A percentile compares a stretch with the other conserved stretches of the same genome.
These are phyloP conservation scores for Rynchops niger DNA, from an alignment of 2,113 vertebrate species.

Conservation along the genomic window DNA sequence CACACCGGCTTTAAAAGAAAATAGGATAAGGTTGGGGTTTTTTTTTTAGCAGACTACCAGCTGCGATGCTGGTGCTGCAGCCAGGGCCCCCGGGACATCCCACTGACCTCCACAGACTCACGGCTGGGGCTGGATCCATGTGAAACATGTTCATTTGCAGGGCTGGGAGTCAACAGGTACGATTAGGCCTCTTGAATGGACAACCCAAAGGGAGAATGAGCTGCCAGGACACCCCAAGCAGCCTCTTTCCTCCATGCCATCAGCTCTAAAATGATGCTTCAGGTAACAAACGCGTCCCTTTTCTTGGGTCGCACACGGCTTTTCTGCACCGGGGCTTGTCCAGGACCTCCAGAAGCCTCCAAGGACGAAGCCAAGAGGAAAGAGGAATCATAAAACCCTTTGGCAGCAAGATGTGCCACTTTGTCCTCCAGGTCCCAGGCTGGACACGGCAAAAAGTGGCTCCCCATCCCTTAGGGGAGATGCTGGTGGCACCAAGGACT, in stretches of 20 bases:
- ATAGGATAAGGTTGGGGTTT: no score
- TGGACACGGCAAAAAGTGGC: background rate
- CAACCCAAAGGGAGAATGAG: background rate
- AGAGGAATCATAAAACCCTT: background rate
- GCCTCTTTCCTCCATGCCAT: background rate
- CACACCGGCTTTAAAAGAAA: background rate
- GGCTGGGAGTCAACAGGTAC: background rate
- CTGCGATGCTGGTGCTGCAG: background rate
- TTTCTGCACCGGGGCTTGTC: background rate
- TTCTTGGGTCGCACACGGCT: background rate
- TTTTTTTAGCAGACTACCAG: background rate
- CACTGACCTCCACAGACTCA: background rate
- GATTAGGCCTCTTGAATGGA: background rate
- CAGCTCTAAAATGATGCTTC: background rate
- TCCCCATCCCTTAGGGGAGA: background rate
- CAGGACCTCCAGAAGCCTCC: background rate
- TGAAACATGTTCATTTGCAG: background rate
- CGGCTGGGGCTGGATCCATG: accelerated
- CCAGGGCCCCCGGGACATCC: background rate
- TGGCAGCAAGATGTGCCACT: background rate
- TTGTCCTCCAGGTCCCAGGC: background rate
- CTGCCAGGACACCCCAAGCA: background rate
- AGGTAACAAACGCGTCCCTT: background rate
- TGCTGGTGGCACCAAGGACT: background rate
- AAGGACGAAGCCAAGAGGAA: background rate